phyloP scores from a whole-genome alignment of 2,797 vertebrate species.

The Sebastes oblongus region DNA sequence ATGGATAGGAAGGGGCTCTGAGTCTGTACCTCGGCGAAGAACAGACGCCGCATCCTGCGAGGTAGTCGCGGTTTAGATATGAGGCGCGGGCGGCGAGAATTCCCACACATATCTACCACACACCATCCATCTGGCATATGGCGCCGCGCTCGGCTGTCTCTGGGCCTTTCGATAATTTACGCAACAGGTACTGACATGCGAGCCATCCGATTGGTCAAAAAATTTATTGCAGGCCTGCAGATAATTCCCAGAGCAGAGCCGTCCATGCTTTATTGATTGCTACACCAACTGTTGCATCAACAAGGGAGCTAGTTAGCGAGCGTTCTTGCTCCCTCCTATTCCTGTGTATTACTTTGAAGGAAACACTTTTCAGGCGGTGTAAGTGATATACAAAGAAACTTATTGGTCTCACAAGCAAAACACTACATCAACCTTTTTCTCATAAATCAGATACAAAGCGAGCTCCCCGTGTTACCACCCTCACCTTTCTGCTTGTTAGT shows the following conservation, averaged over 20 bases:
- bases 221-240: conserved; percentile 30
- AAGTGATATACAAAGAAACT: conserved; percentile 15
- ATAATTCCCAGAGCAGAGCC: conserved; percentile 57
- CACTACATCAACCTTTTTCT: not conserved
- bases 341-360: conserved; percentile 24
- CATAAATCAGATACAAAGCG: not conserved
- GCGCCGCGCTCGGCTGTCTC: conserved; percentile 26
- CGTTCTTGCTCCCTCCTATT: not conserved
- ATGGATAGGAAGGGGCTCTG: conserved; percentile 47
- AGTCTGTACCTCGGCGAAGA: conserved; percentile 27
- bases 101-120: conserved; percentile 17
- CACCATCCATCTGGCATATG: conserved; percentile 46
- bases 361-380: conserved; percentile 20
- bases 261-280: conserved; percentile 71
- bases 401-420: conserved; percentile 5
- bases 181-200: conserved; percentile 61
- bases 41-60: conserved; percentile 13
- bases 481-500: not conserved
- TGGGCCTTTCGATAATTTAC: conserved; percentile 58
- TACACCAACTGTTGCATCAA: conserved; percentile 65
- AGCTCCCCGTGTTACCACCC: not conserved
- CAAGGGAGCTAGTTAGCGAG: conserved; percentile 77
- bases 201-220: conserved; percentile 60
- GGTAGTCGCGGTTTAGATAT: conserved; percentile 12
- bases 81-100: not conserved